phyloP scores from a whole-genome alignment of 1,140 invertebrate genomes.

The Pogonomyrmex californicus region DNA sequence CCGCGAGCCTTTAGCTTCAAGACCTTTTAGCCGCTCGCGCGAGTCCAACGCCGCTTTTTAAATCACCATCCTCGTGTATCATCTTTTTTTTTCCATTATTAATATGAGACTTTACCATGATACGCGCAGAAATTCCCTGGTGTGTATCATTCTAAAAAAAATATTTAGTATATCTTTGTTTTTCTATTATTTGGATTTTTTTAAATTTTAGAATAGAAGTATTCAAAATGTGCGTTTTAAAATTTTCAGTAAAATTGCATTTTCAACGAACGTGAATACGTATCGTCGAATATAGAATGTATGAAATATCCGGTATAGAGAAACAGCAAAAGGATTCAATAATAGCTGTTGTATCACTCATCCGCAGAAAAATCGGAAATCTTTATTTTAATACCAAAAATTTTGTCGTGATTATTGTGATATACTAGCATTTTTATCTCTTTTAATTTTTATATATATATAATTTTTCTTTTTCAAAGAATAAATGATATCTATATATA shows the following conservation, averaged over 20 bases:
- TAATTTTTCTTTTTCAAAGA: too few relatives aligned
- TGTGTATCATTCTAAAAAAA: neutral
- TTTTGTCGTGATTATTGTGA: neutral
- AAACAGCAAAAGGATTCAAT: neutral
- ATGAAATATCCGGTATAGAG: neutral
- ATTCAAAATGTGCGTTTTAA: conserved; percentile 82
- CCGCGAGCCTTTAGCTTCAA: conserved; percentile 49
- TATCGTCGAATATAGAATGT: neutral
- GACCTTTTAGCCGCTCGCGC: conserved; percentile 34
- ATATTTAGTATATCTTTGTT: neutral
- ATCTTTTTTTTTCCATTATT: neutral
- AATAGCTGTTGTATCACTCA: neutral
- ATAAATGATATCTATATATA: too few relatives aligned
- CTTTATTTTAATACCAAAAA: neutral
- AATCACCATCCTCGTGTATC: neutral
- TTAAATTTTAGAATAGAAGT: conserved; percentile 80
- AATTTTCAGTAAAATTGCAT: conserved; percentile 79
- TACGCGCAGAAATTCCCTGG: neutral
- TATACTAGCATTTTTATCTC: neutral
- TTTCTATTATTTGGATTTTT: conserved; percentile 24
- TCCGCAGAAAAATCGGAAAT: neutral
- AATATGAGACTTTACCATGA: neutral
- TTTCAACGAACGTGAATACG: conserved; percentile 76
- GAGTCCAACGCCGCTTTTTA: conserved; percentile 23
- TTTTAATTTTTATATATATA: too few relatives aligned